Evolutionary conservation across 2,113 vertebrate genomes (phyloP).

Genomic region (Copsychus sechellarum): DNA sequence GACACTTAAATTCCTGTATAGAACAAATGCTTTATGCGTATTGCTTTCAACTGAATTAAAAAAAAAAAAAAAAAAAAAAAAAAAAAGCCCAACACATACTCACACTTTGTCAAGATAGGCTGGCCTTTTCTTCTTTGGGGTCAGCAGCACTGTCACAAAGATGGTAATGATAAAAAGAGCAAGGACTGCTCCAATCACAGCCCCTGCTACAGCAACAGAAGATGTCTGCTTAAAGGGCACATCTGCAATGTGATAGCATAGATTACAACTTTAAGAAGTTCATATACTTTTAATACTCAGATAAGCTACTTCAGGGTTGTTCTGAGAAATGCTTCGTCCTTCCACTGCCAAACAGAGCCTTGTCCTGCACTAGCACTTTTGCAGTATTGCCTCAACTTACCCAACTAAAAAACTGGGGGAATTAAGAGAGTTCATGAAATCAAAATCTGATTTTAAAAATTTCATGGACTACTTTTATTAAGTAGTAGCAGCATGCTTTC

Average conservation of each 20-base stretch:
- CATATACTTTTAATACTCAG: not conserved
- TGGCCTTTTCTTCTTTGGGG: slow-evolving; percentile 80
- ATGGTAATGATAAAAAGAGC: slow-evolving; percentile 90
- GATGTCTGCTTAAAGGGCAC: slow-evolving; percentile 83
- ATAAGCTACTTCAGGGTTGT: not conserved
- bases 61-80: not conserved
- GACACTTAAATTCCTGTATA: not conserved
- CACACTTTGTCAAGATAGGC: slow-evolving; percentile 80
- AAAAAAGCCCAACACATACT: slow-evolving; percentile 44
- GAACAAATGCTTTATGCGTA: not conserved
- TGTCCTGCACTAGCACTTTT: not conserved
- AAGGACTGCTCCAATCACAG: slow-evolving; percentile 90
- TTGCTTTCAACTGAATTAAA: not conserved
- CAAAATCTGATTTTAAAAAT: not conserved
- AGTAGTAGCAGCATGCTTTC: not conserved
- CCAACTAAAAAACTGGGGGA: not conserved
- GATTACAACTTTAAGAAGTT: slow-evolving; percentile 41
- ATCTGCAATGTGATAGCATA: slow-evolving; percentile 76
- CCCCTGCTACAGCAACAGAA: slow-evolving; percentile 87
- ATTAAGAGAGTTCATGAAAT: not conserved
- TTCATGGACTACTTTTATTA: not conserved
- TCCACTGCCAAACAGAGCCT: not conserved
- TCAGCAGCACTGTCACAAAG: slow-evolving; percentile 88
- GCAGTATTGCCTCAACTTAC: not conserved
- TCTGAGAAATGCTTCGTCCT: not conserved